phyloP scores from a whole-genome alignment of 1,140 invertebrate genomes.

The Conopomorpha cramerella region DNA sequence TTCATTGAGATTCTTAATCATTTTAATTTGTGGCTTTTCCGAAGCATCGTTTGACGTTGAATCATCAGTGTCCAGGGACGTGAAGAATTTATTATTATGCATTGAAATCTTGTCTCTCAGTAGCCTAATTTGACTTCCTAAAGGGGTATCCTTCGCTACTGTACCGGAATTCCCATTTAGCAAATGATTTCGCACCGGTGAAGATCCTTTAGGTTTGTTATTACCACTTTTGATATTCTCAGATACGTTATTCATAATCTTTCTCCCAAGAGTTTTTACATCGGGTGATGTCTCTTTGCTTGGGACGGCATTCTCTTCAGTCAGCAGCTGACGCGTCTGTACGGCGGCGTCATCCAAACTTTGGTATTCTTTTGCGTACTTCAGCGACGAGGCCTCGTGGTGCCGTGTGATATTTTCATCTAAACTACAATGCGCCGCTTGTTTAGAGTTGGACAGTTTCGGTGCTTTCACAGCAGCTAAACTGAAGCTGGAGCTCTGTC shows the following conservation, averaged over 20 bases:
- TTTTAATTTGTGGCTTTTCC: conserved; percentile 53
- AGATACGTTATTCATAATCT: conserved; percentile 37
- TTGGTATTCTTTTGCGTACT: conserved; percentile 61
- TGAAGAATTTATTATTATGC: conserved; percentile 57
- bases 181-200: conserved; percentile 35
- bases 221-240: conserved; percentile 28
- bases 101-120: conserved; percentile 48
- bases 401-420: conserved; percentile 67
- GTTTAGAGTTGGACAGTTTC: conserved; percentile 54
- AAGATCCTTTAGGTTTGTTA: conserved; percentile 16
- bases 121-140: conserved; percentile 45
- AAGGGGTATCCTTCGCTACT: conserved; percentile 27
- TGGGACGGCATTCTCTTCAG: conserved; percentile 14
- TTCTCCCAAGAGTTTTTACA: conserved; percentile 13
- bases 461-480: conserved; percentile 58
- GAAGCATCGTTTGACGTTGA: conserved; percentile 12
- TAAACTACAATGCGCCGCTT: conserved; percentile 70
- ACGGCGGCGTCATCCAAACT: conserved; percentile 65
- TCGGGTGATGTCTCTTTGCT: conserved; percentile 21
- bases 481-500: conserved; percentile 81
- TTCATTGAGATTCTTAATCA: conserved; percentile 84
- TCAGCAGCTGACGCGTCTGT: conserved; percentile 17
- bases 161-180: conserved; percentile 27
- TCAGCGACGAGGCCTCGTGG: conserved; percentile 21
- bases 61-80: conserved; percentile 60